A percentile compares a stretch with the other conserved stretches of the same genome.
These are phyloP conservation scores for Spea hammondii DNA, from an alignment of 2,797 vertebrate genomes.

Conservation along the genomic window DNA sequence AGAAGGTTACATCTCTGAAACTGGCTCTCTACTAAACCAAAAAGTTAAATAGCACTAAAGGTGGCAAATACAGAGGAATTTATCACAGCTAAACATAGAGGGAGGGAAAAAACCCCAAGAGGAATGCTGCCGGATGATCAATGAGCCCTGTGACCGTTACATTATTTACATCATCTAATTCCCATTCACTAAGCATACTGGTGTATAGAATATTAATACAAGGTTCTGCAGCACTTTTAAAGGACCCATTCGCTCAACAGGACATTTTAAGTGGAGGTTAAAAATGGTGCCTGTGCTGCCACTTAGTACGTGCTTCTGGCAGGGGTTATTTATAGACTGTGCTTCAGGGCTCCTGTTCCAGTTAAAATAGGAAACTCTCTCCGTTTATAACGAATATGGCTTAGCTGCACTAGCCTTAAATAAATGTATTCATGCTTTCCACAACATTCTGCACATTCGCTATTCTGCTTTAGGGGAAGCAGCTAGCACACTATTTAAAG, in stretches of 20 bases:
- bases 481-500: too few relatives aligned
- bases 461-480: too few relatives aligned
- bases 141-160: neutral
- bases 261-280: constrained; percentile 4
- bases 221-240: neutral
- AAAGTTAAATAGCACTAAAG: neutral
- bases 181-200: neutral
- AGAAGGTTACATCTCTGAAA: too few relatives aligned
- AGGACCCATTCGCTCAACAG: neutral
- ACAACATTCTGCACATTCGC: too few relatives aligned
- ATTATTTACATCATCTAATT: neutral
- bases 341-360: constrained; percentile 17
- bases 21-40: too few relatives aligned
- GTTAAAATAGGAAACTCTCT: constrained; percentile 29
- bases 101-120: too few relatives aligned
- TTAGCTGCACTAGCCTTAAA: neutral
- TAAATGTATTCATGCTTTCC: neutral
- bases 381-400: constrained; percentile 24
- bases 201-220: too few relatives aligned
- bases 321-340: constrained; percentile 29
- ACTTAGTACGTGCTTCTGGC: neutral
- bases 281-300: constrained; percentile 2
- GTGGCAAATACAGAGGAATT: neutral
- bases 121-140: neutral
- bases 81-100: too few relatives aligned